phyloP scores from a whole-genome alignment of 2,888 invertebrate species.

The Embidobia sp. region DNA sequence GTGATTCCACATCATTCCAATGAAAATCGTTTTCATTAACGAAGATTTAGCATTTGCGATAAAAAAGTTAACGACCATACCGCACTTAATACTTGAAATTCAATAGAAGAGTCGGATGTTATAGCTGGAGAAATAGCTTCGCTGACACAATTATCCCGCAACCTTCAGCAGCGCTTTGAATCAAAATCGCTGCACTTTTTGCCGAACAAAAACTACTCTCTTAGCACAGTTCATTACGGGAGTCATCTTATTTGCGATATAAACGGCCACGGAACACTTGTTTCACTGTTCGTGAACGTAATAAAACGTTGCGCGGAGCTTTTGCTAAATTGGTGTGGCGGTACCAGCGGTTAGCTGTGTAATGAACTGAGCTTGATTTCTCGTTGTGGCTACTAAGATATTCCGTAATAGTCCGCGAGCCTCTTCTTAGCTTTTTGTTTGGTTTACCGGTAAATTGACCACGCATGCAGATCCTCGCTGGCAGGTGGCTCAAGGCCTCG shows the following conservation, averaged over 20 bases:
- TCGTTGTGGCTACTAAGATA: constrained; percentile 14
- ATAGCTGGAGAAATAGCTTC: not conserved
- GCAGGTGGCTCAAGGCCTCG: constrained; percentile 86
- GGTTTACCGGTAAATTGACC: constrained; percentile 94
- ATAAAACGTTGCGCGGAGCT: constrained; percentile 25
- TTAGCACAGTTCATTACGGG: not conserved
- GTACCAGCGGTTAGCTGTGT: constrained; percentile 22
- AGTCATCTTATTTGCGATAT: not conserved
- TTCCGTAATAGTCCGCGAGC: constrained; percentile 17
- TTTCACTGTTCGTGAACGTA: constrained; percentile 5
- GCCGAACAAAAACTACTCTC: not conserved
- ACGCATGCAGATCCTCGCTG: constrained; percentile 96
- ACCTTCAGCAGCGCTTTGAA: not conserved
- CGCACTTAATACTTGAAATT: too few relatives aligned
- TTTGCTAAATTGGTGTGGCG: constrained; percentile 21
- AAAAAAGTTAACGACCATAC: too few relatives aligned
- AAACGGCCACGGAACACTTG: constrained; percentile 2
- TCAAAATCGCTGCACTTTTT: not conserved
- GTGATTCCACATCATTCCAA: not conserved
- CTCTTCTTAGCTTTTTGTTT: constrained; percentile 24
- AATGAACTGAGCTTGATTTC: constrained; percentile 30
- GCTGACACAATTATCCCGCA: not conserved
- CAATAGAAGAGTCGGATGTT: too few relatives aligned
- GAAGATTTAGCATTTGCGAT: too few relatives aligned
- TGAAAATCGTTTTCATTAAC: not conserved